These are phyloP conservation scores for Liparis tanakae DNA, from an alignment of 2,797 vertebrate genomes.

Conservation along the genomic window DNA sequence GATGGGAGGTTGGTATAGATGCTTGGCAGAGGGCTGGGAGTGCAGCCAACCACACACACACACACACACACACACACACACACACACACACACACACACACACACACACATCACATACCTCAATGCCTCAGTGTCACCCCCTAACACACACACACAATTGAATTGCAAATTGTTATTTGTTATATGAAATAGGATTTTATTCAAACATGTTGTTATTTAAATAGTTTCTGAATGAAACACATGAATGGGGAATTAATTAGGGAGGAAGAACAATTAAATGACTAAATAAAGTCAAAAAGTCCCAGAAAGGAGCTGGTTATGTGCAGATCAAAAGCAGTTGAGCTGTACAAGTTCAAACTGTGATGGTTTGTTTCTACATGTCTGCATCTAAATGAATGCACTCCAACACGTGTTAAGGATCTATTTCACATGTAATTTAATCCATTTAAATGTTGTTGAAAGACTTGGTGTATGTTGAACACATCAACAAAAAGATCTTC, in stretches of 20 bases:
- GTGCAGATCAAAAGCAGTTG: not conserved
- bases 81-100: conserved; percentile 22
- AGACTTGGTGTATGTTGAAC: not conserved
- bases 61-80: too few species aligned
- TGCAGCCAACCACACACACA: conserved; percentile 35
- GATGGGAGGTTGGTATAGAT: conserved; percentile 49
- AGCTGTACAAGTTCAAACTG: not conserved
- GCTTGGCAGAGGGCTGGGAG: conserved; percentile 35
- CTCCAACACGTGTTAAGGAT: not conserved
- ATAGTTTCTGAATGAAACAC: not conserved
- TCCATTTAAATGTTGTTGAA: not conserved
- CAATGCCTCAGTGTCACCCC: conserved; percentile 25
- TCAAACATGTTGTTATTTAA: not conserved
- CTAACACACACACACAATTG: conserved; percentile 2
- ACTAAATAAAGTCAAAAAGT: not conserved
- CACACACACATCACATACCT: conserved; percentile 24
- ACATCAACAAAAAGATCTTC: not conserved
- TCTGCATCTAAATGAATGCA: not conserved
- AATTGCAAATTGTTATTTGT: conserved; percentile 1
- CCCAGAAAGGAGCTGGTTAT: not conserved
- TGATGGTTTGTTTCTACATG: not conserved
- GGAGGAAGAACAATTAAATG: not conserved
- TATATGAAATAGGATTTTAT: not conserved
- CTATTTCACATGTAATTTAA: not conserved
- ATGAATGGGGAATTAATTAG: not conserved